Evolutionary conservation across 2,113 vertebrate genomes (phyloP).

Genomic region (Ammodytes dubius): DNA sequence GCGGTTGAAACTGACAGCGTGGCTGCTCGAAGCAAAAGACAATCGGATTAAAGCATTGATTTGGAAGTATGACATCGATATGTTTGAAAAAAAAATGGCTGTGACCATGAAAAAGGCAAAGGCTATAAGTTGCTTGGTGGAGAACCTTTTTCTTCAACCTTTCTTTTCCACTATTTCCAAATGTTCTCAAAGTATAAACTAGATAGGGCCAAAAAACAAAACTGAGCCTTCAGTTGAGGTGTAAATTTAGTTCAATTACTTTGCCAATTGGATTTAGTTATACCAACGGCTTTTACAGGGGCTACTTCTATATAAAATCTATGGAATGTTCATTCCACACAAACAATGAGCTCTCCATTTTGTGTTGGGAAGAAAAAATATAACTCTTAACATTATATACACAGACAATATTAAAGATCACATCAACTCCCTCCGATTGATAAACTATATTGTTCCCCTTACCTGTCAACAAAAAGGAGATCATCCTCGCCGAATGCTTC

Average conservation of each 20-base stretch:
- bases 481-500: constrained; percentile 95
- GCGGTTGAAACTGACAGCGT: constrained; percentile 90
- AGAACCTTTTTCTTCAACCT: neutral
- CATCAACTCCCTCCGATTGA: neutral
- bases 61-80: neutral
- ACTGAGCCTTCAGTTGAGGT: too few relatives aligned
- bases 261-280: too few relatives aligned
- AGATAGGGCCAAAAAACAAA: too few relatives aligned
- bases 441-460: neutral
- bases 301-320: neutral
- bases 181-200: neutral
- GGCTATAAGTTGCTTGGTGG: neutral
- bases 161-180: neutral
- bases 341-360: neutral
- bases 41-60: neutral
- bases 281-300: too few relatives aligned
- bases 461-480: constrained; percentile 94
- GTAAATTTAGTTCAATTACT: too few relatives aligned
- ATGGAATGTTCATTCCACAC: neutral
- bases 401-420: neutral
- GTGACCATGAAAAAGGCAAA: neutral
- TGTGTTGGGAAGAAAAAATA: neutral
- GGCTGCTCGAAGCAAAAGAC: constrained; percentile 84
- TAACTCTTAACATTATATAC: neutral
- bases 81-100: neutral